These are phyloP conservation scores for Pionites leucogaster DNA, from an alignment of 2,113 vertebrate genomes.

Conservation along the genomic window DNA sequence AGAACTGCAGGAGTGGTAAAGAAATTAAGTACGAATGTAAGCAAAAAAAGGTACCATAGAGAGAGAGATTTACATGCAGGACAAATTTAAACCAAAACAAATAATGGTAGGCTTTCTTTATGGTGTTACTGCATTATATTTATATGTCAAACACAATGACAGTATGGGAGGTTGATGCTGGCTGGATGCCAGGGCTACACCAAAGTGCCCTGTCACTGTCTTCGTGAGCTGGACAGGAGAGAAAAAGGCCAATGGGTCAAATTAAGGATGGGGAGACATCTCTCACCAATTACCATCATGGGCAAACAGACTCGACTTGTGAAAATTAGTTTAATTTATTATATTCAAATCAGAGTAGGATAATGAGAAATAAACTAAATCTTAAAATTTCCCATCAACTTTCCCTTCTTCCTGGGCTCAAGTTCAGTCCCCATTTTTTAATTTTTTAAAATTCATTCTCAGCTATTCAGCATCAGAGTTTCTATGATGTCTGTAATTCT, in stretches of 20 bases:
- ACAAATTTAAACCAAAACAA: not conserved
- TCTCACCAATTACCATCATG: not conserved
- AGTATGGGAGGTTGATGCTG: rapidly evolving
- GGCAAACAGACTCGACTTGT: not conserved
- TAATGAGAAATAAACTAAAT: not conserved
- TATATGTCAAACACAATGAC: not conserved
- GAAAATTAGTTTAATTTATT: not conserved
- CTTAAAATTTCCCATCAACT: not conserved
- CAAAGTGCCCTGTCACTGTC: not conserved
- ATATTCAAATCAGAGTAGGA: not conserved
- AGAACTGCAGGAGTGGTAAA: not conserved
- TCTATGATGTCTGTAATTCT: not conserved
- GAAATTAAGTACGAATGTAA: not conserved
- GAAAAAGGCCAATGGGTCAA: not conserved
- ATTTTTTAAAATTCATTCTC: not conserved
- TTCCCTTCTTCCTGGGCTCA: not conserved
- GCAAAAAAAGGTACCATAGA: not conserved
- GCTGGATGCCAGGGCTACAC: no score
- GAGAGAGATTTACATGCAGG: not conserved
- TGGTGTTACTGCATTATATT: not conserved
- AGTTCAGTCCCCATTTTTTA: not conserved
- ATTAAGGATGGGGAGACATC: not conserved
- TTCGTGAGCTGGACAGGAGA: not conserved
- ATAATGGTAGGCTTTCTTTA: no score
- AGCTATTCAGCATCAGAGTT: not conserved